Percentiles rank a stretch among this genome's conserved stretches.
These are phyloP conservation scores for Andrena praecox DNA, from an alignment of 2,888 invertebrate species.

Conservation along the genomic window DNA sequence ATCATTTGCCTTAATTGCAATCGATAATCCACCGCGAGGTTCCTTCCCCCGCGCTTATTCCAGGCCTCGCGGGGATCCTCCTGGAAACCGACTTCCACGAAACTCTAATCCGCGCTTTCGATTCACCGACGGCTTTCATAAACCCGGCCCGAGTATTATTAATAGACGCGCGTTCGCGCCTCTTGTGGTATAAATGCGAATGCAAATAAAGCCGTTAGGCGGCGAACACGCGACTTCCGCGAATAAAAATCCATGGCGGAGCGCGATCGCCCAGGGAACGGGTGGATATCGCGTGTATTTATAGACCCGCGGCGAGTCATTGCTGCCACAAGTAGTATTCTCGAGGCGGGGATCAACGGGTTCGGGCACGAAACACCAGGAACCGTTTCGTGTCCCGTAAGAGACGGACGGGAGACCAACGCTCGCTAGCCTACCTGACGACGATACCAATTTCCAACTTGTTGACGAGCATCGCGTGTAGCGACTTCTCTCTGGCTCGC, in stretches of 20 bases:
- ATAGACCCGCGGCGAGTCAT: conserved; percentile 33
- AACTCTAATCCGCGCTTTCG: neutral
- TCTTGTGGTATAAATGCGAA: neutral
- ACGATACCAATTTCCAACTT: conserved; percentile 74
- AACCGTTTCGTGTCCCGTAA: conserved; percentile 67
- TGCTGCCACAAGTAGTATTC: conserved; percentile 5
- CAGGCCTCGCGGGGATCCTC: neutral
- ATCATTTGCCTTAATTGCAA: conserved; percentile 52
- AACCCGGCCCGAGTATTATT: neutral
- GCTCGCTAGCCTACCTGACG: conserved; percentile 22
- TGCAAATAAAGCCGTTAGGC: conserved; percentile 7
- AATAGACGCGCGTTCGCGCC: neutral
- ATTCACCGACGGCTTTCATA: neutral
- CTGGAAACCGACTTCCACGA: conserved; percentile 5
- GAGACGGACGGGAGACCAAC: conserved; percentile 1
- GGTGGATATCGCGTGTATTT: conserved; percentile 36
- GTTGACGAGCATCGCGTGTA: conserved; percentile 73
- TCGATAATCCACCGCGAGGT: conserved; percentile 47
- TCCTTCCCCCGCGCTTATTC: conserved; percentile 40
- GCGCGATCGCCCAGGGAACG: conserved; percentile 20
- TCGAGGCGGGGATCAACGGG: conserved; percentile 32
- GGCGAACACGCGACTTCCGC: conserved; percentile 16
- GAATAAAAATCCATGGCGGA: conserved; percentile 15
- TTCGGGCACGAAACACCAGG: conserved; percentile 41
- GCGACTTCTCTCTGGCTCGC: conserved; percentile 20